Conservation (phyloP, 2,888 invertebrate species). For the Tortricodes alternella region DNA sequence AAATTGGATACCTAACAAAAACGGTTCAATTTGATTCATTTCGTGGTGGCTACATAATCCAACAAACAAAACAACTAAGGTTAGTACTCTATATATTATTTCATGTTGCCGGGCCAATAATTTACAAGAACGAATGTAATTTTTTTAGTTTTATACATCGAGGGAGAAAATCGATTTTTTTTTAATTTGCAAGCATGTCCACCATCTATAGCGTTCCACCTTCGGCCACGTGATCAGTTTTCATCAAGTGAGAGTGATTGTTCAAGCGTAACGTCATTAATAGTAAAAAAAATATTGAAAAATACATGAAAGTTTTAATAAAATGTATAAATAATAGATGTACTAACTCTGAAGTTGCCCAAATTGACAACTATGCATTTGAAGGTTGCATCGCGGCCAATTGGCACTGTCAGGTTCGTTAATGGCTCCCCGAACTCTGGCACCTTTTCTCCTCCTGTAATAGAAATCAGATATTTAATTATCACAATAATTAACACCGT, state of each 20-base stretch:
- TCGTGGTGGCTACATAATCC: slow-evolving; percentile 1
- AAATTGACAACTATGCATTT: slow-evolving; percentile 93
- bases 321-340: too few species aligned
- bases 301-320: too few species aligned
- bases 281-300: too few species aligned
- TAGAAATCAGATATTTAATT: slow-evolving; percentile 38
- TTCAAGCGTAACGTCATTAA: too few species aligned
- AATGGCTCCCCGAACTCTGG: slow-evolving; percentile 93
- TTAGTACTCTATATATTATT: slow-evolving; percentile 16
- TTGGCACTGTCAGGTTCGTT: slow-evolving; percentile 91
- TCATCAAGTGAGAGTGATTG: too few species aligned
- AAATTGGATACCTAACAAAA: slow-evolving; percentile 3
- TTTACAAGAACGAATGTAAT: slow-evolving; percentile 1
- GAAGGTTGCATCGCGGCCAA: slow-evolving; percentile 94
- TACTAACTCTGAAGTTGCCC: slow-evolving; percentile 93
- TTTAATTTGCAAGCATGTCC: background rate
- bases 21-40: slow-evolving; percentile 1
- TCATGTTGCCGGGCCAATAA: background rate
- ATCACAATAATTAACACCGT: background rate
- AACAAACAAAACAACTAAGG: slow-evolving; percentile 17
- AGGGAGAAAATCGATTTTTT: slow-evolving; percentile 1
- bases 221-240: too few species aligned
- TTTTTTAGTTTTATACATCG: background rate
- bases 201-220: too few species aligned
- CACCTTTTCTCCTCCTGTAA: slow-evolving; percentile 85